Evolutionary conservation across 2,797 vertebrate genomes (phyloP).

Genomic region (Megaceryle alcyon): DNA sequence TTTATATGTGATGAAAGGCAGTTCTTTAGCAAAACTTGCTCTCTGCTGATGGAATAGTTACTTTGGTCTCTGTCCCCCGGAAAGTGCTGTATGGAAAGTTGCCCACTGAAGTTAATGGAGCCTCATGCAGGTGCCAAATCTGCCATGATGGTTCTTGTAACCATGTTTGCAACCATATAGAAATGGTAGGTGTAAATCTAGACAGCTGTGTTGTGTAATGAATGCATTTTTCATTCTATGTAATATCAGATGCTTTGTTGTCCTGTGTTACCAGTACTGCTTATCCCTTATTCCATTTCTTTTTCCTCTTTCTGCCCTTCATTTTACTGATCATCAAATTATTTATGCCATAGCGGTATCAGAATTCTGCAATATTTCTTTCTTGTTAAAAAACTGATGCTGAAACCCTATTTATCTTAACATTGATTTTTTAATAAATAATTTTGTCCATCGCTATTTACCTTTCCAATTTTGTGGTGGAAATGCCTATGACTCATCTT

Average conservation of each 20-base stretch:
- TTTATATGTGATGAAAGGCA: background rate
- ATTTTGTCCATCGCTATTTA: background rate
- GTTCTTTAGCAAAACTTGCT: background rate
- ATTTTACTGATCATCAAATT: background rate
- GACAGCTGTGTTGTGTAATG: background rate
- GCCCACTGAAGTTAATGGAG: background rate
- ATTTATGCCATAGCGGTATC: background rate
- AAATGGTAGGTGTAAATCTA: background rate
- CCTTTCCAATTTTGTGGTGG: background rate
- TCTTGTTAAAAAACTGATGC: background rate
- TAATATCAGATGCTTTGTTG: background rate
- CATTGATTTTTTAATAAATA: no score
- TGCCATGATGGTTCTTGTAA: background rate
- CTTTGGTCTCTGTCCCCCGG: fast-evolving
- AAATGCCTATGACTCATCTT: background rate
- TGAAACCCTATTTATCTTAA: background rate
- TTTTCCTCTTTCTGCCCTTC: background rate
- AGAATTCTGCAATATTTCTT: background rate
- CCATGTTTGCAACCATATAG: background rate
- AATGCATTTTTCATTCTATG: background rate
- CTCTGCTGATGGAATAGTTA: background rate
- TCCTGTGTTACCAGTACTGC: background rate
- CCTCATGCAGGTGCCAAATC: background rate
- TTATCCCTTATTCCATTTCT: background rate
- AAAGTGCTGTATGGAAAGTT: background rate